Evolutionary conservation across 2,797 vertebrate genomes (phyloP).

Genomic region (Hydrocynus forskahlii): DNA sequence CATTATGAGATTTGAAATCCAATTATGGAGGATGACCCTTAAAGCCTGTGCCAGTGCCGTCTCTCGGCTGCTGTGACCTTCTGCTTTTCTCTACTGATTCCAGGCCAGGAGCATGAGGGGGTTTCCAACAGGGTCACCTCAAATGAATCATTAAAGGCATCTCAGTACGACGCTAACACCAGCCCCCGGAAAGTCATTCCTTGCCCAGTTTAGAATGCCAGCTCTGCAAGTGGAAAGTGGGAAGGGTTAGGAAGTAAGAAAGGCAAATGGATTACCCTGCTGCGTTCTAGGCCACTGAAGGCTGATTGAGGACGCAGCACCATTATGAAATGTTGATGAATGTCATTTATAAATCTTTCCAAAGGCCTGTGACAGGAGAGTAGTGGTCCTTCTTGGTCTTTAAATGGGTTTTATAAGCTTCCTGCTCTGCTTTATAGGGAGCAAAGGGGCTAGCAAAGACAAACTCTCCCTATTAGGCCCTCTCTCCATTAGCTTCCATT

Average conservation of each 20-base stretch:
- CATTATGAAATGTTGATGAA: constrained; percentile 36
- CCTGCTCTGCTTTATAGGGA: constrained; percentile 35
- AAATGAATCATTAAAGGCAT: constrained; percentile 59
- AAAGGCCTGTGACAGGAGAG: constrained; percentile 4
- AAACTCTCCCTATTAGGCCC: constrained; percentile 25
- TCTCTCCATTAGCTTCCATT: constrained; percentile 49
- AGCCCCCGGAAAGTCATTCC: neutral
- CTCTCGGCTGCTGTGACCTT: constrained; percentile 45
- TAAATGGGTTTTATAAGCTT: constrained; percentile 19
- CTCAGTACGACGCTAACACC: constrained; percentile 8
- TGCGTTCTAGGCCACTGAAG: constrained; percentile 22
- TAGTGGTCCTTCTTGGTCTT: neutral
- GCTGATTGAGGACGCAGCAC: constrained; percentile 17
- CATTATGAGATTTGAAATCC: constrained; percentile 54
- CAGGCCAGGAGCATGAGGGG: constrained; percentile 30
- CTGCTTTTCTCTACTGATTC: constrained; percentile 14
- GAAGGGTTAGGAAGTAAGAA: constrained; percentile 29
- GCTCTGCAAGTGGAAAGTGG: constrained; percentile 19
- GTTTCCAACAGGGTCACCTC: constrained; percentile 44
- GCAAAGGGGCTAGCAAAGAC: constrained; percentile 19
- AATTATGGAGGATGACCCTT: constrained; percentile 53
- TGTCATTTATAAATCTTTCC: constrained; percentile 21
- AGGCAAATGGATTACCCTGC: constrained; percentile 37
- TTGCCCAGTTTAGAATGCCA: constrained; percentile 4
- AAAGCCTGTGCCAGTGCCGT: constrained; percentile 16